Percentiles rank a stretch among this genome's conserved stretches.
Conservation (phyloP, 2,797 vertebrate genomes). For the Myoxocephalus aenaeus region DNA sequence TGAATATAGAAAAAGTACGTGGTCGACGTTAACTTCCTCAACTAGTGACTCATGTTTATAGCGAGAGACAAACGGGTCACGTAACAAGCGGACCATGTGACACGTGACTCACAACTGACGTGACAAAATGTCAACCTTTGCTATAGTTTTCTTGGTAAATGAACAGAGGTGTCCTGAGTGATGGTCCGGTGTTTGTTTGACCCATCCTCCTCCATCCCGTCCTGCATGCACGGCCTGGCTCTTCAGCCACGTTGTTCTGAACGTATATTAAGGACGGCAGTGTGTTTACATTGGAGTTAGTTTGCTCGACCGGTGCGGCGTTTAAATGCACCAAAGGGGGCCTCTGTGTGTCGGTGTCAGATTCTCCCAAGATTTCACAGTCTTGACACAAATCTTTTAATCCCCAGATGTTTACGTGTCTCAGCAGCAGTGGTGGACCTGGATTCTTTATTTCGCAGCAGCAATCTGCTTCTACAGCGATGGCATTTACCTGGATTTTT, state of each 20-base stretch:
- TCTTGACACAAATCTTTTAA: conserved; percentile 75
- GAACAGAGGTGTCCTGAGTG: not conserved
- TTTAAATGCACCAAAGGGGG: not conserved
- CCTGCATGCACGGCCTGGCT: no score
- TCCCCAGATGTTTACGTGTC: conserved; percentile 53
- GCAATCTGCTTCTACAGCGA: not conserved
- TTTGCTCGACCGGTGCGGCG: not conserved
- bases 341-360: not conserved
- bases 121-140: not conserved
- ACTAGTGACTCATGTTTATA: no score
- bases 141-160: no score
- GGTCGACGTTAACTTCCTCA: no score
- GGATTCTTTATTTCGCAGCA: conserved; percentile 25
- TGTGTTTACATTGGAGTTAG: not conserved
- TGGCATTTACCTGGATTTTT: conserved; percentile 45
- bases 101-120: no score
- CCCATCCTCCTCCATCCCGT: no score
- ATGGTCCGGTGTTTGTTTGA: not conserved
- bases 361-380: conserved; percentile 64
- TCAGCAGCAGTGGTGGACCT: conserved; percentile 15
- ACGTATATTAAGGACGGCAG: not conserved
- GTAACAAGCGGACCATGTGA: no score
- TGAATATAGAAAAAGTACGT: no score
- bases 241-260: not conserved
- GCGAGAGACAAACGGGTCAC: no score